These are phyloP conservation scores for Mizuhopecten yessoensis DNA, from an alignment of 1,140 invertebrate genomes.

Conservation along the genomic window DNA sequence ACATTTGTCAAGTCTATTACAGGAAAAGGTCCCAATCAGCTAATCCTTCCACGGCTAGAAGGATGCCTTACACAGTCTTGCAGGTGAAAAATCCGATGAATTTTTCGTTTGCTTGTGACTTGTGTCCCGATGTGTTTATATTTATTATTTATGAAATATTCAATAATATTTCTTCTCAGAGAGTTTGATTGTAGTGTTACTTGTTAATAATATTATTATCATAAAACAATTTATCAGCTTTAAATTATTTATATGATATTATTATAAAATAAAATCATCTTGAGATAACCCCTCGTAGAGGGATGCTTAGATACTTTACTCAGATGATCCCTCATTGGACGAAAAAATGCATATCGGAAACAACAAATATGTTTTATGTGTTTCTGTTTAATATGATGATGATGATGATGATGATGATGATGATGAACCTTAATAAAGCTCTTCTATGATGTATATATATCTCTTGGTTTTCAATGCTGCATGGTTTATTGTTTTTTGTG, in stretches of 20 bases:
- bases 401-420: conserved; percentile 26
- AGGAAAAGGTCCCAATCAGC: conserved; percentile 12
- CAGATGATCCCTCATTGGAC: conserved; percentile 65
- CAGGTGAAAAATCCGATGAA: background rate
- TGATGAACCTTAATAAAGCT: conserved; percentile 39
- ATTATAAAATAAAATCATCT: conserved; percentile 37
- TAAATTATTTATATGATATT: conserved; percentile 29
- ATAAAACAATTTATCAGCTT: conserved; percentile 38
- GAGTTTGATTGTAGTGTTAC: conserved; percentile 42
- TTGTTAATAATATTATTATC: conserved; percentile 44
- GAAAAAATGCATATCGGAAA: conserved; percentile 40
- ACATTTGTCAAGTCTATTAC: conserved; percentile 18
- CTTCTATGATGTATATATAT: background rate
- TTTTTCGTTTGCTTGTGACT: conserved; percentile 39
- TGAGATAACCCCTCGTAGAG: conserved; percentile 41
- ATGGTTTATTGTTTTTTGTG: background rate
- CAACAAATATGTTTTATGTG: conserved; percentile 46
- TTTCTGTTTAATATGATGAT: conserved; percentile 18
- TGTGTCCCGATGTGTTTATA: conserved; percentile 6
- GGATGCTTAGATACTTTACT: conserved; percentile 51
- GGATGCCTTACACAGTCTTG: conserved; percentile 10
- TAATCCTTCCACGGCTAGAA: background rate
- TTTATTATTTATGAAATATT: conserved; percentile 39
- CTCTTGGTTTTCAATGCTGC: background rate
- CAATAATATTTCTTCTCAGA: conserved; percentile 49